Conservation (phyloP, 2,113 vertebrate species). For the Piaya cayana region DNA sequence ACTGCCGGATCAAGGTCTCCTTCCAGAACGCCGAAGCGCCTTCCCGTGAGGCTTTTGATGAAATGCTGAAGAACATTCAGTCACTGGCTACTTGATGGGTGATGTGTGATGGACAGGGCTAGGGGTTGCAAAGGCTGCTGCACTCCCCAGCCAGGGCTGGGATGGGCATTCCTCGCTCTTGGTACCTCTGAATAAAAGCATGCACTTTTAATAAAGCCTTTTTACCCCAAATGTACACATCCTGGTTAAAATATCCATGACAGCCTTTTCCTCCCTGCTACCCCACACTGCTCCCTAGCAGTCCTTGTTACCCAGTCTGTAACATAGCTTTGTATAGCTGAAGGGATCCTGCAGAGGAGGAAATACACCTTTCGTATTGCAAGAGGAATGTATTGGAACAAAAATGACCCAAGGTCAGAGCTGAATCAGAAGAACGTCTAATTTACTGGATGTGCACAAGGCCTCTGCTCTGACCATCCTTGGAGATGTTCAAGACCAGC, state of each 20-base stretch:
- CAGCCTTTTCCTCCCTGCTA: constrained; percentile 16
- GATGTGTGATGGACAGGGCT: neutral
- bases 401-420: neutral
- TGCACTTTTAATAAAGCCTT: constrained; percentile 71
- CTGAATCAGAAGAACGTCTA: neutral
- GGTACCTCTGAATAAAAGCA: constrained; percentile 61
- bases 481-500: too few species aligned
- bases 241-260: neutral
- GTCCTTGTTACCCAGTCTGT: neutral
- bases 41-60: constrained; percentile 89
- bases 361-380: neutral
- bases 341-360: constrained; percentile 17
- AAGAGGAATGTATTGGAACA: neutral
- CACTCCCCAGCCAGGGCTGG: constrained; percentile 2
- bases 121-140: constrained; percentile 36
- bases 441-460: neutral
- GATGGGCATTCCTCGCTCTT: constrained; percentile 30
- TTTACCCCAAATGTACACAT: constrained; percentile 36
- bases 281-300: neutral
- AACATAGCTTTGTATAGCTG: neutral
- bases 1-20: constrained; percentile 91
- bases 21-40: constrained; percentile 89
- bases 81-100: constrained; percentile 88
- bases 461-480: neutral
- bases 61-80: constrained; percentile 96